A percentile compares a stretch with the other conserved stretches of the same genome.
phyloP scores from a whole-genome alignment of 2,888 invertebrate genomes.

The Orthonychiurus folsomi region DNA sequence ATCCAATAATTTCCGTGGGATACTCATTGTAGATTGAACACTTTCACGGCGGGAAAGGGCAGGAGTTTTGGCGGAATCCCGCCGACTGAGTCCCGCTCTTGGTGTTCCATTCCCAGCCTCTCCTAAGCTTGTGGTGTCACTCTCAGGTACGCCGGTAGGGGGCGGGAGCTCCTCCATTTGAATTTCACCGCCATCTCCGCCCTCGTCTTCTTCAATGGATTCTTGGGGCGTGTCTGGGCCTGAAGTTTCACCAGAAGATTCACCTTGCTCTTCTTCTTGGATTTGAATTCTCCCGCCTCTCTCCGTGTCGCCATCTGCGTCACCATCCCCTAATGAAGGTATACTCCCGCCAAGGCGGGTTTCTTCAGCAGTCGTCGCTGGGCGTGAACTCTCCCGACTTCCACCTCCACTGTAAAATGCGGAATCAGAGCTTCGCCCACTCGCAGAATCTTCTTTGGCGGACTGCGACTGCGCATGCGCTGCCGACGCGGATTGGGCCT shows the following conservation, averaged over 20 bases:
- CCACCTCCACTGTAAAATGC: slow-evolving; percentile 39
- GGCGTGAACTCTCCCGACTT: slow-evolving; percentile 31
- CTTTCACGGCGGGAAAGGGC: slow-evolving; percentile 26
- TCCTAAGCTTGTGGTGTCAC: slow-evolving; percentile 43
- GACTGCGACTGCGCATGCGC: neutral
- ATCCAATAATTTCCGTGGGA: slow-evolving; percentile 38
- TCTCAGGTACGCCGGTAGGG: slow-evolving; percentile 30
- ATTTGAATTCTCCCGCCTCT: slow-evolving; percentile 10
- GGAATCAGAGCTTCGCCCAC: slow-evolving; percentile 39
- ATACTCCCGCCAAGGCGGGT: slow-evolving; percentile 34
- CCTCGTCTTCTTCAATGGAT: slow-evolving; percentile 46
- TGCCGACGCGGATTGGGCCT: slow-evolving; percentile 2
- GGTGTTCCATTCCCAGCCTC: slow-evolving; percentile 30
- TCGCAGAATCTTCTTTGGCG: slow-evolving; percentile 30
- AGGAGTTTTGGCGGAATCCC: neutral
- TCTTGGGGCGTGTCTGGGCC: slow-evolving; percentile 52
- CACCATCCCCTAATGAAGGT: slow-evolving; percentile 36
- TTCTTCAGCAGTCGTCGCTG: slow-evolving; percentile 30
- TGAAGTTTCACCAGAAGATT: slow-evolving; percentile 74
- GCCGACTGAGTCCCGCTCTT: slow-evolving; percentile 24
- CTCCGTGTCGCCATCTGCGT: slow-evolving; percentile 20
- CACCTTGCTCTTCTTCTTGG: slow-evolving; percentile 25
- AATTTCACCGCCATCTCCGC: slow-evolving; percentile 33
- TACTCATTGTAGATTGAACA: slow-evolving; percentile 37
- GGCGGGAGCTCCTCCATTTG: slow-evolving; percentile 32